Evolutionary conservation across 2,888 invertebrate species (phyloP).

Genomic region (Pseudococcus jackbeardsleyi): DNA sequence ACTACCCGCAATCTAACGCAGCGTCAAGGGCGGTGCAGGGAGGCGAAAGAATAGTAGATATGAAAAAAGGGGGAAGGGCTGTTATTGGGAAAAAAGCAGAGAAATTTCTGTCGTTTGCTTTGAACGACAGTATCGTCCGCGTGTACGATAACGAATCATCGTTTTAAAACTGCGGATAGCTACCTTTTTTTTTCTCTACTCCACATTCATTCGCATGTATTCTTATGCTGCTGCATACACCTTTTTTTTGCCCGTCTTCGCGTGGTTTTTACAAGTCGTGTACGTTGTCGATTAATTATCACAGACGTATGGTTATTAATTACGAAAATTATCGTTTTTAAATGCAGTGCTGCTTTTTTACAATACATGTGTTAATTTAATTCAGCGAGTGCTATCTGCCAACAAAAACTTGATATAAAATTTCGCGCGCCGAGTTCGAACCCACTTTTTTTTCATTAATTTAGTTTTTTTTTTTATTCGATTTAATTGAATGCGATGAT

Average conservation of each 20-base stretch:
- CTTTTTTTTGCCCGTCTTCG: neutral
- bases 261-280: neutral
- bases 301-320: too few species aligned
- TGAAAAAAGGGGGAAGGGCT: slow-evolving; percentile 65
- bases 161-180: slow-evolving; percentile 30
- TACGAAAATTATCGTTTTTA: too few species aligned
- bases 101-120: slow-evolving; percentile 62
- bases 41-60: slow-evolving; percentile 64
- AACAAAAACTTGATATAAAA: too few species aligned
- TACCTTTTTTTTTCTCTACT: slow-evolving; percentile 30
- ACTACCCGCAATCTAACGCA: slow-evolving; percentile 65
- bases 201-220: neutral
- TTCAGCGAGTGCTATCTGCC: too few species aligned
- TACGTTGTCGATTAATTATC: neutral
- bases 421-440: neutral
- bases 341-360: too few species aligned
- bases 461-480: neutral
- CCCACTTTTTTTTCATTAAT: neutral
- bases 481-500: neutral
- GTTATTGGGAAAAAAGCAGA: slow-evolving; percentile 59
- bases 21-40: slow-evolving; percentile 69
- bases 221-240: neutral
- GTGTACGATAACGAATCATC: slow-evolving; percentile 61
- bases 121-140: slow-evolving; percentile 63
- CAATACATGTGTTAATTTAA: too few species aligned